Percentiles rank a stretch among this genome's conserved stretches.
These are phyloP conservation scores for Harpegnathos saltator DNA, from an alignment of 1,140 invertebrate species.

Conservation along the genomic window DNA sequence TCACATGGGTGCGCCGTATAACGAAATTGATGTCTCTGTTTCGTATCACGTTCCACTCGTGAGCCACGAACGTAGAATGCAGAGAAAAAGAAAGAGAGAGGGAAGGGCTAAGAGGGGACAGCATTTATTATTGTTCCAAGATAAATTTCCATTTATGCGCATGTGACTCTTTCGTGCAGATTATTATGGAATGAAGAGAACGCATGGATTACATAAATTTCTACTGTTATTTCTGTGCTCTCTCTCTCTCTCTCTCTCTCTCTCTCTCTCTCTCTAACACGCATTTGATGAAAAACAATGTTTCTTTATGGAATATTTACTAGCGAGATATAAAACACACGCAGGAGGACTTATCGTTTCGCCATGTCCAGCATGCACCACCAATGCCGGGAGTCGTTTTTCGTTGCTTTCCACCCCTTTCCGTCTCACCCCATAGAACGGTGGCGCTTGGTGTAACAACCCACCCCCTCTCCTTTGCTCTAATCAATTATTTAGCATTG, in stretches of 20 bases:
- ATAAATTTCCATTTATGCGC: too few species aligned
- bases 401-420: slow-evolving; percentile 40
- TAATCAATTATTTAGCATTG: slow-evolving; percentile 69
- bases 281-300: too few species aligned
- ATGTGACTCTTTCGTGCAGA: too few species aligned
- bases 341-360: not conserved
- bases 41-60: slow-evolving; percentile 74
- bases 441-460: slow-evolving; percentile 4
- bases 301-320: too few species aligned
- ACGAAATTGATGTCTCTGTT: slow-evolving; percentile 77
- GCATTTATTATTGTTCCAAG: too few species aligned
- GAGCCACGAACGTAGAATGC: slow-evolving; percentile 27
- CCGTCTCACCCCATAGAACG: not conserved
- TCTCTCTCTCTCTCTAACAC: too few species aligned
- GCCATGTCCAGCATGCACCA: slow-evolving; percentile 21
- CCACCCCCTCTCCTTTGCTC: slow-evolving; percentile 44
- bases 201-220: too few species aligned
- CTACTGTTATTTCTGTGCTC: too few species aligned
- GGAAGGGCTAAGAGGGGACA: too few species aligned
- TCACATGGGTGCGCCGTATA: slow-evolving; percentile 69
- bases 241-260: too few species aligned
- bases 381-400: slow-evolving; percentile 14
- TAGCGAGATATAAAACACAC: too few species aligned
- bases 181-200: too few species aligned
- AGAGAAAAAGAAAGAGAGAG: slow-evolving; percentile 2